Base-by-base conservation (phyloP, 2,888 invertebrate species). In the Drosophila niveifrons region DNA sequence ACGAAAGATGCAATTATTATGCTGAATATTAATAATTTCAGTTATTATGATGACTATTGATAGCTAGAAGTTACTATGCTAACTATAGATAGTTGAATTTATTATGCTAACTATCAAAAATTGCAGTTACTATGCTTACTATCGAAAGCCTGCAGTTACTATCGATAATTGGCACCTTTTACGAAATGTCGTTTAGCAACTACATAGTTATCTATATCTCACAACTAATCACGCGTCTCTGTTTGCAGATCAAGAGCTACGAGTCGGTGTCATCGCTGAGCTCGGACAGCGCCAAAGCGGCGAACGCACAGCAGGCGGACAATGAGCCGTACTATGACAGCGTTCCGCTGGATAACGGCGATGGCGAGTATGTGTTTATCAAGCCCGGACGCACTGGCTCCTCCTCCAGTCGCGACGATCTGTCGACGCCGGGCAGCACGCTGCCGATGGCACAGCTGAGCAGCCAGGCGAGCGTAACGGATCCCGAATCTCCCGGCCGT, bases 401-500 rank as follows among this genome's bases (percentile, higher is more conserved):
- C 55, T 94, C 94, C 50, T 95, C 95, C 31, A 95, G 95, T 89
- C 93, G 94, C 28, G 95, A 95, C 85, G 95, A 95, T 87, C 93
- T 94, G 10, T 95, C 95, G 89, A 93, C 90, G 56, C 91, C 92
- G 48, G 92, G 93, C 69, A 95, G 95, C 90, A 95, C 95, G 17
- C 89, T 95, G 82, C 94, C 93, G 74, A 93, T 93, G 73, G 90
- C 90, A 61, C 91, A 92, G 51, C 92, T 93, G 72, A 91, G 89
- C 76, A 92, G 92, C 72, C 92, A 93, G 81, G 90, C 91, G 57
- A 92, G 92, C 75, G 92, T 91, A 43, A 93, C 93, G 77, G 95
- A 95, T 75, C 96, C 96, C 23, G 96, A 96, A 92, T 96, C 96
- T 36, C 96, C 96, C 58, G 95, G 96, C 86, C 94, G 94, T 85